A percentile compares a stretch with the other conserved stretches of the same genome.
These are phyloP conservation scores for Aeoliscus strigatus DNA, from an alignment of 2,797 vertebrate genomes.

Conservation along the genomic window DNA sequence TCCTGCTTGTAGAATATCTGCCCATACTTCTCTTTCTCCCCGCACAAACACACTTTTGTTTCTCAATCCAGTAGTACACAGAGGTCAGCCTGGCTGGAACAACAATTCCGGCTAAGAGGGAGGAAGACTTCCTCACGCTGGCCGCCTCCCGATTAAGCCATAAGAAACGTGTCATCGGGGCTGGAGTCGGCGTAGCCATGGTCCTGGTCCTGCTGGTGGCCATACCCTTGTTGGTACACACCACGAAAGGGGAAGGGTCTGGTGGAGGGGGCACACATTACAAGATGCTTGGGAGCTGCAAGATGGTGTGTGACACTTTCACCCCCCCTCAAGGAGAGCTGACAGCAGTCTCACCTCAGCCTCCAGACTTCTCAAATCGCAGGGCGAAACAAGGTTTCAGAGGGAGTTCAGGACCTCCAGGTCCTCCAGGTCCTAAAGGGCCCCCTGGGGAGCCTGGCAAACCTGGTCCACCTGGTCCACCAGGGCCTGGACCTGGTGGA, in stretches of 20 bases:
- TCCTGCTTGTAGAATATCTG: slow-evolving; percentile 20
- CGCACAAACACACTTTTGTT: no score
- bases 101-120: slow-evolving; percentile 91
- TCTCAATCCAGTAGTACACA: no score
- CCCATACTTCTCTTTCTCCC: slow-evolving; percentile 6
- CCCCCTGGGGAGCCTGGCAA: slow-evolving; percentile 81
- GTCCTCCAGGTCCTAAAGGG: slow-evolving; percentile 84
- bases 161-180: slow-evolving; percentile 90
- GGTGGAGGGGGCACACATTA: slow-evolving; percentile 83
- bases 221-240: slow-evolving; percentile 95
- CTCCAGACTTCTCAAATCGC: slow-evolving; percentile 77
- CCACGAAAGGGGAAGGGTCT: slow-evolving; percentile 83
- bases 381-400: slow-evolving; percentile 81
- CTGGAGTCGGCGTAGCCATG: slow-evolving; percentile 94
- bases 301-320: slow-evolving; percentile 90
- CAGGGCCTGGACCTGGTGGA: slow-evolving; percentile 66
- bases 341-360: slow-evolving; percentile 71
- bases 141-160: slow-evolving; percentile 90
- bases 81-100: slow-evolving; percentile 78
- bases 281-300: slow-evolving; percentile 92
- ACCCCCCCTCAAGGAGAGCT: slow-evolving; percentile 75
- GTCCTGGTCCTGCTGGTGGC: slow-evolving; percentile 91
- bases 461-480: slow-evolving; percentile 68
- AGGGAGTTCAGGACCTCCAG: slow-evolving; percentile 80
- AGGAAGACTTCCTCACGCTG: slow-evolving; percentile 94